Evolutionary conservation across 2,888 invertebrate species (phyloP).

Genomic region (Amphipoea lucens): DNA sequence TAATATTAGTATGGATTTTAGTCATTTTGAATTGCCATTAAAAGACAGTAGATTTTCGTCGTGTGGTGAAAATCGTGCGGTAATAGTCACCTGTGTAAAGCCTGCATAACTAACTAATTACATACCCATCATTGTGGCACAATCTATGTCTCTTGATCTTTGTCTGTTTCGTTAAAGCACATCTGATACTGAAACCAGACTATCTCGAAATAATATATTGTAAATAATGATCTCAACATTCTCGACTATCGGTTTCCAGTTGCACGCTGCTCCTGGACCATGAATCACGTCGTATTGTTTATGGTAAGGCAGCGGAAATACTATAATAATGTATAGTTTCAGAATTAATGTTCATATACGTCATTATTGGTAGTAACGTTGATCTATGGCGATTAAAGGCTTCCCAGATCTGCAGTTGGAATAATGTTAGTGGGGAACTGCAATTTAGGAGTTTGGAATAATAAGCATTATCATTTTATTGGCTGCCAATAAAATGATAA

Average conservation of each 20-base stretch:
- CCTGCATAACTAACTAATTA: no score
- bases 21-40: no score
- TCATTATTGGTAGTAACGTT: conserved; percentile 13
- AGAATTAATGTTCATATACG: conserved; percentile 33
- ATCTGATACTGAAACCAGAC: conserved; percentile 7
- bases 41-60: no score
- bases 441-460: background rate
- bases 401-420: conserved; percentile 13
- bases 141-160: no score
- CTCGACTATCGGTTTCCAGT: conserved; percentile 32
- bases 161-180: no score
- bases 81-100: no score
- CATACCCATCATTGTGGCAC: no score
- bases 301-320: conserved; percentile 40
- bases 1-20: no score
- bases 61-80: no score
- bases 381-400: conserved; percentile 19
- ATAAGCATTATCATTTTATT: background rate
- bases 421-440: background rate
- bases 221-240: conserved; percentile 60
- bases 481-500: no score
- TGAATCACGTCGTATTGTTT: conserved; percentile 58
- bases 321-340: conserved; percentile 12
- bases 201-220: conserved; percentile 53
- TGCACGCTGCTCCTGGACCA: conserved; percentile 40